Evolutionary conservation across 2,113 vertebrate species (phyloP), one percentile per base, ranked within the genome.

Genomic region (Anarhynchus alexandrinus): DNA sequence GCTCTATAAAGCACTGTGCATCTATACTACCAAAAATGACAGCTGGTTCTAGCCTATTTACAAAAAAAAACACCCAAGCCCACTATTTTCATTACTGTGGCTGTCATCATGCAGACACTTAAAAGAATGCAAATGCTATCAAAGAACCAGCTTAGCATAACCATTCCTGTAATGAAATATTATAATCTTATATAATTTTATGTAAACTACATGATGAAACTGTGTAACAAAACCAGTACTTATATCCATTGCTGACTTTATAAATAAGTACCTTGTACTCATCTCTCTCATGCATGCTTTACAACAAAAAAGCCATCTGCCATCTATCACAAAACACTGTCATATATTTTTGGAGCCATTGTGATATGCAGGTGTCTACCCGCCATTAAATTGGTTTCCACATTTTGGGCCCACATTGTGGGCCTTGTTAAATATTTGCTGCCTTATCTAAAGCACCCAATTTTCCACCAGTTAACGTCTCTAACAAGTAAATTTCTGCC

Each of bases 1-100:
- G 62, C 79, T 97, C 74, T 74, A 77, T 64, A 94, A 98, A 96
- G 62, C 30, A 77, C 38, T 86, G 49, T 89, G 86, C 72, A 90
- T 96, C 89, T 92, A 66, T 83, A 83, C 43, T 72, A 97, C 38
- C 45, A 89, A 94, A 97, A 94, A 80, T 36, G 82, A 90, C 84
- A 91, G 94, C 70, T 97, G 88, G 86, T 59, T 94, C 34, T 69
- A 90, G 43, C 29, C 27, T 88, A 90, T 93, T 94, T 97, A 93
- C 72, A 72, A 84, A 88, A 95, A 73, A 88, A 95, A 73, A 29
- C 6, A 4, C 34, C 32, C 57, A 88, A 93, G 58, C 64, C 73
- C 80, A 66, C 52, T 94, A 84, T 85, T 95, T 90, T 96, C 57
- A 89, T 89, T 94, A 96, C 66, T 76, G 42, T 58, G 85, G 10